phyloP scores from a whole-genome alignment of 2,113 vertebrate genomes.

The Sterna hirundo region DNA sequence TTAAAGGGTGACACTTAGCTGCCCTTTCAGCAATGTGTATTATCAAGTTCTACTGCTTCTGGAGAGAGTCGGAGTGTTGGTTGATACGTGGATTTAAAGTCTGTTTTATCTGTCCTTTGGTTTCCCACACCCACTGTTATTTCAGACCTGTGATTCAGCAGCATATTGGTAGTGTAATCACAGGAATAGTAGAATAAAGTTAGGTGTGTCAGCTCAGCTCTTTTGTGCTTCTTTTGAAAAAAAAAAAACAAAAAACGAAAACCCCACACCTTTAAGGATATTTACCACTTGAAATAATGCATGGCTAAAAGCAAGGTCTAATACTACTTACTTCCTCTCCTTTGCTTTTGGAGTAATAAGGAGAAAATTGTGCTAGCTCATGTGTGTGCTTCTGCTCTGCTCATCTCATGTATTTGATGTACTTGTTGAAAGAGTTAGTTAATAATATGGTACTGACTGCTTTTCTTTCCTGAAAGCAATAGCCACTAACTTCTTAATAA shows the following conservation, averaged over 20 bases:
- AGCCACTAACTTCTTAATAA: background rate
- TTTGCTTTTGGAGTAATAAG: rapidly evolving
- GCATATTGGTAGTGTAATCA: background rate
- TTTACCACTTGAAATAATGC: background rate
- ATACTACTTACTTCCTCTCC: background rate
- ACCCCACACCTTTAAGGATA: background rate
- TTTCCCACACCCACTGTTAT: slow-evolving; percentile 20
- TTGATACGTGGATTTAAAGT: background rate
- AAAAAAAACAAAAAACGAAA: background rate
- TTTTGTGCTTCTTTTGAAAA: too few species aligned
- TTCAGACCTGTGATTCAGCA: slow-evolving; percentile 31
- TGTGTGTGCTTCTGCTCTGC: background rate
- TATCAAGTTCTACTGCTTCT: background rate
- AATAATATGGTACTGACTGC: background rate
- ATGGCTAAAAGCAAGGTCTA: background rate
- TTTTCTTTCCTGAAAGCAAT: background rate
- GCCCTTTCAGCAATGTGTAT: background rate
- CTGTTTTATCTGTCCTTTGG: background rate
- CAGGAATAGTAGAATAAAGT: background rate
- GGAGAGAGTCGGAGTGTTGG: background rate
- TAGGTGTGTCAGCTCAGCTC: background rate
- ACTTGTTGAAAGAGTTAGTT: background rate
- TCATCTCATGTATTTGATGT: rapidly evolving
- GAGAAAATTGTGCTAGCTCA: background rate
- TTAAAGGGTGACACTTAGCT: background rate